Percentiles rank a stretch among this genome's conserved stretches.
Evolutionary conservation across 1,140 invertebrate species (phyloP).

Genomic region (Papilio polytes): DNA sequence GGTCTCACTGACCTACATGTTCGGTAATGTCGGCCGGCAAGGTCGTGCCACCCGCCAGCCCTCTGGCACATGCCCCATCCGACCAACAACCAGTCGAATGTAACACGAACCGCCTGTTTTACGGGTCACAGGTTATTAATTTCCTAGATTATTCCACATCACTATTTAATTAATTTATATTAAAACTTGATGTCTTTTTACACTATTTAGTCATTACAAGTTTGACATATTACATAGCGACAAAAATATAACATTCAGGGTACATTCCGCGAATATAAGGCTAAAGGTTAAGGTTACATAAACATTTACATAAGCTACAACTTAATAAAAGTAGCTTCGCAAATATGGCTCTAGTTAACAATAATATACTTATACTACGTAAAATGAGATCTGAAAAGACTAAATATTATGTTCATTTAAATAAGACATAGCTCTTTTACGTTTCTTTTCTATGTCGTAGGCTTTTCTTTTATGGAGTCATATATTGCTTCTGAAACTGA

Average conservation of each 20-base stretch:
- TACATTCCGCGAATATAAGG: neutral
- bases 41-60: constrained; percentile 51
- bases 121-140: constrained; percentile 8
- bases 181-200: neutral
- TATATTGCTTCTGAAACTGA: no score
- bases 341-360: neutral
- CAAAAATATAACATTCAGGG: neutral
- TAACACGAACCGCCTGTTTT: constrained; percentile 26
- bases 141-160: neutral
- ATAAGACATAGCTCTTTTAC: no score
- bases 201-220: neutral
- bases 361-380: neutral
- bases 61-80: constrained; percentile 42
- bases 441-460: no score
- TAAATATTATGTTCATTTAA: no score
- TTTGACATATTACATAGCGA: neutral
- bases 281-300: neutral
- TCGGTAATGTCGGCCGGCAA: constrained; percentile 63
- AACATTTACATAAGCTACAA: neutral
- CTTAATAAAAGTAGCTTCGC: neutral
- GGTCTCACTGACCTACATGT: constrained; percentile 73
- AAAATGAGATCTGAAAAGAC: no score
- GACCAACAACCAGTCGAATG: constrained; percentile 48
- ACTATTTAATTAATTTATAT: neutral
- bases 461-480: no score